Evolutionary conservation across 2,797 vertebrate genomes (phyloP), one percentile per base, ranked within the genome.

Genomic region (Paratrypauchen microcephalus): DNA sequence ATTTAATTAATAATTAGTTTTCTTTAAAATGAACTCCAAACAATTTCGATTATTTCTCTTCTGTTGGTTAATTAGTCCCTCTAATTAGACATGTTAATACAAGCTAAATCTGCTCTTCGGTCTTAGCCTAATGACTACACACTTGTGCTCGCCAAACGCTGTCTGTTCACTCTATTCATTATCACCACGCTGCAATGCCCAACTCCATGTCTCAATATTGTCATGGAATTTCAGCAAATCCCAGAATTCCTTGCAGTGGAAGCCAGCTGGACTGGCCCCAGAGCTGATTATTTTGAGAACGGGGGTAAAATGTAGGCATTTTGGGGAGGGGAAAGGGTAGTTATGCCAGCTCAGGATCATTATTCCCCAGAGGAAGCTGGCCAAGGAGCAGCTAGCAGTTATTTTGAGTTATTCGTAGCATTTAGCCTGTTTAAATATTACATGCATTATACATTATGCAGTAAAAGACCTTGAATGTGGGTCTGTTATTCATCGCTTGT

Each of bases 281-380:
- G 84, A 86, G 84, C 87, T 86, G 81, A 85, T 86, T 89, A 89
- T 81, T 84, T 76, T 61, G 58, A 60, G 65, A 76, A 79, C 58
- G 71, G 71, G 70, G 55, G 66, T 74, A 65, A 50, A 67, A 18
- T 66, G 23, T 67, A 56, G 56, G 70, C n/a, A 2, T 75, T 72
- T 65, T 41, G 57, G 62, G 41, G 71, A 65, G 64, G 59, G 60
- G 48, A 24, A 30, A 30, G 13, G 56, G 13, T 16, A 11, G 56
- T 59, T 59, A n/a, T 39, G 62, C 45, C 56, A 69, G 41, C 62
- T 73, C 5, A 48, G 69, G 61, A 65, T 62, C 18, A 32, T 61
- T 64, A 68, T 52, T 68, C 74, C 62, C 16, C 24, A 39, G 30
- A 45, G 32, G 5, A 8, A 8, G 68, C 23, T 32, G 48, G 65